phyloP scores from a whole-genome alignment of 2,797 vertebrate genomes.

The Acropternis orthonyx region DNA sequence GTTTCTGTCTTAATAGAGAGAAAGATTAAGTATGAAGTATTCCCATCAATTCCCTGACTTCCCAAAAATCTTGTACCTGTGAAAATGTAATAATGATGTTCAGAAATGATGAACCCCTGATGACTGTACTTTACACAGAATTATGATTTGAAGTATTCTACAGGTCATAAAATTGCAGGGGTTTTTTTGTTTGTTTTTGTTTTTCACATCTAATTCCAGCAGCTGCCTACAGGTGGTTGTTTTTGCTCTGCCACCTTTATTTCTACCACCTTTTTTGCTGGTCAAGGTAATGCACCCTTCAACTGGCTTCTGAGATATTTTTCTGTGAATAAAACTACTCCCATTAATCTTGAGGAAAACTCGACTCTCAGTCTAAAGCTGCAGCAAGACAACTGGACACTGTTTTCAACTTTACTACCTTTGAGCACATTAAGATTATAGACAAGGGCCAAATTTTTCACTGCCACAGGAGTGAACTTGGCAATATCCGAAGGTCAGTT shows the following conservation, averaged over 20 bases:
- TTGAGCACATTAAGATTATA: not conserved
- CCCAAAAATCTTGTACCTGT: not conserved
- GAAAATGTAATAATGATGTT: not conserved
- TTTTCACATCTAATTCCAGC: not conserved
- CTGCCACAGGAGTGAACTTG: not conserved
- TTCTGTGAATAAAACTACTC: not conserved
- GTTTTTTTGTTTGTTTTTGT: not conserved
- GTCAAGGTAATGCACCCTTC: not conserved
- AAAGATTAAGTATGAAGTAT: not conserved
- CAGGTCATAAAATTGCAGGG: not conserved
- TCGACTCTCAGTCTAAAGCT: not conserved
- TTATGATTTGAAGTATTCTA: not conserved
- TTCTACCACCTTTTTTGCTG: not conserved
- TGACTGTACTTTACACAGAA: not conserved
- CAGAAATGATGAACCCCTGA: not conserved
- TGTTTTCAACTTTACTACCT: not conserved
- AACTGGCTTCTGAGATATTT: not conserved
- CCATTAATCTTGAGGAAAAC: not conserved
- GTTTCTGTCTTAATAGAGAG: not conserved
- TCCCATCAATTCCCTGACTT: not conserved
- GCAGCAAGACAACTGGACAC: not conserved
- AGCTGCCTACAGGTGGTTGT: not conserved
- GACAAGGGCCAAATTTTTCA: not conserved
- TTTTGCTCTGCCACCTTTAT: not conserved
- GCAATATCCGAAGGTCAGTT: not conserved